A percentile compares a stretch with the other conserved stretches of the same genome.
Conservation (phyloP, 2,888 invertebrate genomes). For the Polymixis flavicincta region DNA sequence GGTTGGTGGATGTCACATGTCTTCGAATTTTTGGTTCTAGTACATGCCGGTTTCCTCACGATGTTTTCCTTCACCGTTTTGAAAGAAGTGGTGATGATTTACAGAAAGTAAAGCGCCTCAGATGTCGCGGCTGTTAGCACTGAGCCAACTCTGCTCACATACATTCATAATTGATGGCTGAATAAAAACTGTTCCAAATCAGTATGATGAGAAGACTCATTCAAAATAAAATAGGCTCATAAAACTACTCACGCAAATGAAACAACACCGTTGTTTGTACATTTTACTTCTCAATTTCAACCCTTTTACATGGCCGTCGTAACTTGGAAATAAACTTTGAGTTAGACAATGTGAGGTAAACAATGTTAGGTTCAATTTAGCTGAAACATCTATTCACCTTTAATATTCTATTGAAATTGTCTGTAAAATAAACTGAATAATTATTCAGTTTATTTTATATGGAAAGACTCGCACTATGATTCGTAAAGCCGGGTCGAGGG, state of each 20-base stretch:
- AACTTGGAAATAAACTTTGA: slow-evolving; percentile 33
- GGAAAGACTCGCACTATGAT: neutral
- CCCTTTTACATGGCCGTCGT: slow-evolving; percentile 14
- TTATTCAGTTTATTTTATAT: slow-evolving; percentile 27
- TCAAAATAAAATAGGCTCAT: neutral
- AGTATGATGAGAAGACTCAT: neutral
- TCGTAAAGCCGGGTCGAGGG: neutral
- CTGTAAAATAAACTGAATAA: no score
- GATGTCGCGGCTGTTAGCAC: no score
- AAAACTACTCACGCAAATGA: slow-evolving; percentile 17
- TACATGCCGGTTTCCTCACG: no score
- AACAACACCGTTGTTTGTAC: neutral
- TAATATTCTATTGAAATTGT: slow-evolving; percentile 34
- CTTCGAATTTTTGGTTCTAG: no score
- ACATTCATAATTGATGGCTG: neutral
- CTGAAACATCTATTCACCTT: slow-evolving; percentile 27
- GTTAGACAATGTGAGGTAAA: slow-evolving; percentile 21
- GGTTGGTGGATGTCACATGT: no score
- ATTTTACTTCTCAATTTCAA: slow-evolving; percentile 27
- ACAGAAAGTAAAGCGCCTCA: no score
- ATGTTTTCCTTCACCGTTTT: no score
- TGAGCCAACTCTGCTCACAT: no score
- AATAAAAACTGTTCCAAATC: neutral
- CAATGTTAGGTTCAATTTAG: slow-evolving; percentile 31
- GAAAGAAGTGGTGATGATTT: no score